Conservation (phyloP, 2,888 invertebrate species). For the Melanostoma mellinum region DNA sequence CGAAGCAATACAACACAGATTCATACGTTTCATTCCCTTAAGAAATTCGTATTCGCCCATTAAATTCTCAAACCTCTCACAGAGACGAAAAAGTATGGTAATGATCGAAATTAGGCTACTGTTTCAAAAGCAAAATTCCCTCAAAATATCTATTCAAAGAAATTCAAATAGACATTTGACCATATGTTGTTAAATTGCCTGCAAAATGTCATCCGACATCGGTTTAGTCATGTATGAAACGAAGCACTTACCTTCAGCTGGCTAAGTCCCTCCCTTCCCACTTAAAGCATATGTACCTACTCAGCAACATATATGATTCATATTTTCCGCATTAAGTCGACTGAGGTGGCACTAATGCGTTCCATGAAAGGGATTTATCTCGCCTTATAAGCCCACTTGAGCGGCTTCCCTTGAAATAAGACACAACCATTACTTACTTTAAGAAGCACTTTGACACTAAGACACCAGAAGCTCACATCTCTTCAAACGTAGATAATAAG, state of each 20-base stretch:
- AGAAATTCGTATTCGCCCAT: too few relatives aligned
- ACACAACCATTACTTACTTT: slow-evolving; percentile 36
- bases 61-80: too few relatives aligned
- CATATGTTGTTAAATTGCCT: slow-evolving; percentile 62
- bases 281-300: background rate
- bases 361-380: slow-evolving; percentile 61
- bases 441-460: slow-evolving; percentile 40
- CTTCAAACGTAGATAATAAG: background rate
- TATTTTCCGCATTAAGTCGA: slow-evolving; percentile 69
- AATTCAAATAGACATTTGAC: slow-evolving; percentile 8
- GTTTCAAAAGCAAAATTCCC: too few relatives aligned
- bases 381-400: slow-evolving; percentile 51
- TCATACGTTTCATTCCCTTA: too few relatives aligned
- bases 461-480: slow-evolving; percentile 27
- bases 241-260: slow-evolving; percentile 63
- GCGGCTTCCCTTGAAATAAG: slow-evolving; percentile 66
- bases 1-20: too few relatives aligned
- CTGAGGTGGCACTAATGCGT: slow-evolving; percentile 69
- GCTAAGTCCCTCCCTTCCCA: slow-evolving; percentile 9
- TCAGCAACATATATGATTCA: slow-evolving; percentile 45
- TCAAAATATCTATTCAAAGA: background rate
- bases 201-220: slow-evolving; percentile 59
- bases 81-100: too few relatives aligned
- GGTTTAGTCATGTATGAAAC: slow-evolving; percentile 70
- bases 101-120: too few relatives aligned